phyloP scores from a whole-genome alignment of 2,797 vertebrate species.

The Sciurus vulgaris region DNA sequence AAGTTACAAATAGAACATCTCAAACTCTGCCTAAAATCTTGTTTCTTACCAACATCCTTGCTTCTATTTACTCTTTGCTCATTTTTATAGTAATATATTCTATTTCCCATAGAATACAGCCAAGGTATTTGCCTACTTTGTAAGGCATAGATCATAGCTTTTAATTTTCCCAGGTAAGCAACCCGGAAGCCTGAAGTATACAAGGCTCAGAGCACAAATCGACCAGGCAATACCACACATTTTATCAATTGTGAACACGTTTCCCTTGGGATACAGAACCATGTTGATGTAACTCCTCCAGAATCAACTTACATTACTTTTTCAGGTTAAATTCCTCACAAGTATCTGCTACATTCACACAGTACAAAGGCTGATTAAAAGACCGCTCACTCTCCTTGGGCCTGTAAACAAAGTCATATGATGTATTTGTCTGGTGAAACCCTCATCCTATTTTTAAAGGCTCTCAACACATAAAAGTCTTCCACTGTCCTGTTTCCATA shows the following conservation, averaged over 20 bases:
- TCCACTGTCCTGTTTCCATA: neutral
- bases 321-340: conserved; percentile 2
- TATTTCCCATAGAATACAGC: neutral
- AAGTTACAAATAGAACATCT: neutral
- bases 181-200: neutral
- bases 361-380: neutral
- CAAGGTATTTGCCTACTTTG: neutral
- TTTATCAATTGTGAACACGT: neutral
- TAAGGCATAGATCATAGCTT: neutral
- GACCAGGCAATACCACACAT: neutral
- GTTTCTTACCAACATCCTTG: neutral
- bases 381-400: neutral
- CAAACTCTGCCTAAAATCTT: neutral
- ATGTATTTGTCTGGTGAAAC: neutral
- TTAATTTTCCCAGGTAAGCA: conserved; percentile 23
- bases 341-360: neutral
- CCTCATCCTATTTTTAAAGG: neutral
- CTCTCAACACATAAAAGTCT: neutral
- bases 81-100: neutral
- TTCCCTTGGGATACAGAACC: neutral
- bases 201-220: neutral
- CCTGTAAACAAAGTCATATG: neutral
- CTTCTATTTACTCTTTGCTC: neutral
- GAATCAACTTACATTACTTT: conserved; percentile 3
- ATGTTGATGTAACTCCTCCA: neutral